Evolutionary conservation across 2,113 vertebrate species (phyloP).

Genomic region (Syngnathus floridae): DNA sequence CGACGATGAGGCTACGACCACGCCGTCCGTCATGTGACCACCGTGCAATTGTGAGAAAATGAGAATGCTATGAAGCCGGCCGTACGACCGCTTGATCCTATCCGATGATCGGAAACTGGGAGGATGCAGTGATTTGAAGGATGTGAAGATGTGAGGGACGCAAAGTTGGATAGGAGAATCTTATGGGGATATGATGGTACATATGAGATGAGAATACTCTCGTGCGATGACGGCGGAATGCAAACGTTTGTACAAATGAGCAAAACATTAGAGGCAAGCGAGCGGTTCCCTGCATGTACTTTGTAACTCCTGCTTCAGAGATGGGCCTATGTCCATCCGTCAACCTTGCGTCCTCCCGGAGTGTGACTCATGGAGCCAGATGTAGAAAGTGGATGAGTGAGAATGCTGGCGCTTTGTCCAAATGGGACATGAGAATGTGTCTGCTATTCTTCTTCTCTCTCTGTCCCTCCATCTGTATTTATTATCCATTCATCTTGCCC

Average conservation of each 20-base stretch:
- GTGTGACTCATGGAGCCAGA: conserved; percentile 55
- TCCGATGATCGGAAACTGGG: background rate
- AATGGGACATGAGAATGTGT: conserved; percentile 36
- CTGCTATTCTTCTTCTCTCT: conserved; percentile 29
- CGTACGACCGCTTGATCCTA: too few relatives aligned
- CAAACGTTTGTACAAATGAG: conserved; percentile 47
- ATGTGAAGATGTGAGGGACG: background rate
- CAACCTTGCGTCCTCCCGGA: conserved; percentile 25
- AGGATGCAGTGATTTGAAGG: background rate
- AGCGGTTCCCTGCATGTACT: conserved; percentile 12
- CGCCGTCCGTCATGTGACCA: too few relatives aligned
- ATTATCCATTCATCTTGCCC: conserved; percentile 22
- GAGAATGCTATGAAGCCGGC: background rate
- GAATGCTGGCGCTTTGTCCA: conserved; percentile 27
- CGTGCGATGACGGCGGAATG: background rate
- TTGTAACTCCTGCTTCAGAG: background rate
- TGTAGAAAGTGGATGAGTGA: conserved; percentile 25
- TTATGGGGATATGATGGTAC: background rate
- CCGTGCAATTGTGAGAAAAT: background rate
- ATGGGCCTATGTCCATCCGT: conserved; percentile 38
- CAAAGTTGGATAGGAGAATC: background rate
- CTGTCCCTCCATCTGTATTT: conserved; percentile 39
- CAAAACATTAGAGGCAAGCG: background rate
- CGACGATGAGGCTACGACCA: background rate
- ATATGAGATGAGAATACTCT: background rate